Evolutionary conservation across 2,888 invertebrate genomes (phyloP).

Genomic region (Eurois occulta): DNA sequence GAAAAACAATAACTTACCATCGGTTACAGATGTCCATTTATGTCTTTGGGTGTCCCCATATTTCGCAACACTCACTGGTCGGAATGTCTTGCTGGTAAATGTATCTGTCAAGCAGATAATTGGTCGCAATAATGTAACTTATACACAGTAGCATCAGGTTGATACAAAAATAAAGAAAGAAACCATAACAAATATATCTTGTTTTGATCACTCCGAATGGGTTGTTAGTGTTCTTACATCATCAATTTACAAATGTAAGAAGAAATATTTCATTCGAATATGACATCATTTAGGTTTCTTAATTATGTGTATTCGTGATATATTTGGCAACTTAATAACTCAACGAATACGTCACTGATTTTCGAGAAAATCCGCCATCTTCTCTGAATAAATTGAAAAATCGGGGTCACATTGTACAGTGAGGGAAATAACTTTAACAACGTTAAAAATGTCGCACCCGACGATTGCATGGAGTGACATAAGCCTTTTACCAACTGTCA

Average conservation of each 20-base stretch:
- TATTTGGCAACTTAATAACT: conserved; percentile 67
- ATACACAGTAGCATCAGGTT: conserved; percentile 22
- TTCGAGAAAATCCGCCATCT: conserved; percentile 66
- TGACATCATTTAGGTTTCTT: conserved; percentile 63
- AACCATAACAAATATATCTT: conserved; percentile 41
- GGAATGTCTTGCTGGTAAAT: not conserved
- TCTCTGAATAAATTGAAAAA: conserved; percentile 67
- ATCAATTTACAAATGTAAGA: conserved; percentile 49
- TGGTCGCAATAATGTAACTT: conserved; percentile 2
- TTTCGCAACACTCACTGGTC: not conserved
- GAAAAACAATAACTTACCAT: not conserved
- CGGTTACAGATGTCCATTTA: conserved; percentile 8
- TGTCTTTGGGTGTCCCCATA: not conserved
- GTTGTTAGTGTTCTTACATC: conserved; percentile 52
- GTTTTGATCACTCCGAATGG: conserved; percentile 35
- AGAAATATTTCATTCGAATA: conserved; percentile 56
- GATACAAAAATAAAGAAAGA: conserved; percentile 43
- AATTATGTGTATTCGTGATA: conserved; percentile 59
- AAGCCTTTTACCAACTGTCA: conserved; percentile 66
- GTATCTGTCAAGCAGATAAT: conserved; percentile 6
- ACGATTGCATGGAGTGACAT: conserved; percentile 59
- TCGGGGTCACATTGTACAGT: conserved; percentile 69
- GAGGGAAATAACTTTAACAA: conserved; percentile 63
- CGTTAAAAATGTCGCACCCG: conserved; percentile 59
- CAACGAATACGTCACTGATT: conserved; percentile 65